phyloP scores from a whole-genome alignment of 1,140 invertebrate species.

The Tenebrio molitor region DNA sequence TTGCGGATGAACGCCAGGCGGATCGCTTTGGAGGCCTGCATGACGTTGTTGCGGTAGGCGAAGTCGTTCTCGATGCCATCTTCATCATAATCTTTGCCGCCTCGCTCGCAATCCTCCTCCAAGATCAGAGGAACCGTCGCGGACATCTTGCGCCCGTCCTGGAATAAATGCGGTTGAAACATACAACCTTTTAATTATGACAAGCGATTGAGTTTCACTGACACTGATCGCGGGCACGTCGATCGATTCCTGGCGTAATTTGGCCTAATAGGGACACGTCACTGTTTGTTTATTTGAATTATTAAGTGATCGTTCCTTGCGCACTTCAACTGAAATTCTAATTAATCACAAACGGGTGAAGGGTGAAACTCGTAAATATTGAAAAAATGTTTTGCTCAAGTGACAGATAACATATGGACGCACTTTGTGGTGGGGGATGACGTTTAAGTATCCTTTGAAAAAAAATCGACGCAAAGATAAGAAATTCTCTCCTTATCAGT shows the following conservation, averaged over 20 bases:
- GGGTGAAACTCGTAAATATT: too few species aligned
- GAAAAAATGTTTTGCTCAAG: too few species aligned
- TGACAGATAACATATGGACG: too few species aligned
- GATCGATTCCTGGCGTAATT: not conserved
- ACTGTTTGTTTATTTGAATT: not conserved
- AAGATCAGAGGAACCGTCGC: conserved; percentile 69
- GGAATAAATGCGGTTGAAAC: too few species aligned
- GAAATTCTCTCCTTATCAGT: too few species aligned
- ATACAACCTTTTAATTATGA: too few species aligned
- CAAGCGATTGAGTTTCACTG: too few species aligned
- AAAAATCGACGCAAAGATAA: too few species aligned
- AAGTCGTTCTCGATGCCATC: conserved; percentile 74
- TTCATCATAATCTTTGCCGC: conserved; percentile 70
- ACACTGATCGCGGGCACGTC: too few species aligned
- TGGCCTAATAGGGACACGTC: conserved; percentile 1
- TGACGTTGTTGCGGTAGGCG: conserved; percentile 78
- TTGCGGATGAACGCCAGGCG: conserved; percentile 85
- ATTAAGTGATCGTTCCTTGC: not conserved
- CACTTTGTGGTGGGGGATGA: too few species aligned
- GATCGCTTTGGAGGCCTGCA: conserved; percentile 74
- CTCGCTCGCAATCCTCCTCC: conserved; percentile 73
- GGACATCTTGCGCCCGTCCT: conserved; percentile 39
- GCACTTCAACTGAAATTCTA: not conserved
- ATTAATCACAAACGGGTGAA: conserved; percentile 9
- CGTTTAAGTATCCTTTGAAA: too few species aligned